Evolutionary conservation across 1,140 invertebrate species (phyloP).

Genomic region (Ceratosolen fusciceps): DNA sequence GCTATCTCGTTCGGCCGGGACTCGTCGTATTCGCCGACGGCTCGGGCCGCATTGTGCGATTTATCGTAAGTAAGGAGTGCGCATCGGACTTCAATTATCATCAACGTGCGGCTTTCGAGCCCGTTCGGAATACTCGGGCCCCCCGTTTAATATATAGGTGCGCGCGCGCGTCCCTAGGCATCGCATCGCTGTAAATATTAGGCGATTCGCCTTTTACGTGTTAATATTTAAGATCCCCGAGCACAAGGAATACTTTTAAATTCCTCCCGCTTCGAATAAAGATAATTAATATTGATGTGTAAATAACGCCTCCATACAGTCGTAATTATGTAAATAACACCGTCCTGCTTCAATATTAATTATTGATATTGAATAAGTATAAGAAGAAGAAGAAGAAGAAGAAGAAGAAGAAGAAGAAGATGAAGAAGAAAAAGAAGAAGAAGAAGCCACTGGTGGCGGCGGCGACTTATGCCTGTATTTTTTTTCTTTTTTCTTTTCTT

Average conservation of each 20-base stretch:
- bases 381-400: too few relatives aligned
- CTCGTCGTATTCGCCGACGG: constrained; percentile 2
- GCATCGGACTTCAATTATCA: not conserved
- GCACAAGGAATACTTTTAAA: not conserved
- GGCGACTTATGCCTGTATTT: too few relatives aligned
- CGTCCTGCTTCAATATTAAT: too few relatives aligned
- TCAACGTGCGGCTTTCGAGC: too few relatives aligned
- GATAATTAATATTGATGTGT: not conserved
- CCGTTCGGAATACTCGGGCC: too few relatives aligned
- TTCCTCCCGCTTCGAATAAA: not conserved
- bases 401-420: too few relatives aligned
- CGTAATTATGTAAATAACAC: too few relatives aligned
- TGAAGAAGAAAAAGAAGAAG: too few relatives aligned
- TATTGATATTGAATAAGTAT: too few relatives aligned
- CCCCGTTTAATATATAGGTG: not conserved
- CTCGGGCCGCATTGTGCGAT: not conserved
- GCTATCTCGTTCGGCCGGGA: not conserved
- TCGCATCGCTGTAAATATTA: not conserved
- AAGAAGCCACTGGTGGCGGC: too few relatives aligned
- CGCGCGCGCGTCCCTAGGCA: not conserved
- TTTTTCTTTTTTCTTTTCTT: too few relatives aligned
- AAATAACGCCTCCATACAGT: too few relatives aligned
- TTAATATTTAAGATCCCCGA: not conserved
- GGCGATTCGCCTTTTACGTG: not conserved
- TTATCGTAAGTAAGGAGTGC: constrained; percentile 1